phyloP scores from a whole-genome alignment of 1,140 invertebrate species.

The Philopotamus ludificatus region DNA sequence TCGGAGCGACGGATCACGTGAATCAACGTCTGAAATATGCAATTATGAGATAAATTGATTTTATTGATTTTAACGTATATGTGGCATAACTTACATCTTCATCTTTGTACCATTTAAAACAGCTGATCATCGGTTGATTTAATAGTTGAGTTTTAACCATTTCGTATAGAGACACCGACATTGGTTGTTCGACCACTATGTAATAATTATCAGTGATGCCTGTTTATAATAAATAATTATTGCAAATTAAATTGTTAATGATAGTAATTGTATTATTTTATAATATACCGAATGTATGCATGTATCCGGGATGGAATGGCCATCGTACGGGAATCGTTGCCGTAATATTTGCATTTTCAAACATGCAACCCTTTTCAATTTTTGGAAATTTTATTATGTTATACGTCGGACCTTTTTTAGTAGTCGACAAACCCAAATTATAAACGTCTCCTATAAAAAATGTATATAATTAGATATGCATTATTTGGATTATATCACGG shows the following conservation, averaged over 20 bases:
- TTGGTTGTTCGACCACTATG: constrained; percentile 80
- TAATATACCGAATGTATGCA: constrained; percentile 79
- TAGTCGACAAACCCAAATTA: constrained; percentile 75
- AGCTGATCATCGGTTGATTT: constrained; percentile 62
- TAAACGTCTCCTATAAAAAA: constrained; percentile 62
- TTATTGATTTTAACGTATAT: not conserved
- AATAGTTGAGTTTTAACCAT: constrained; percentile 60
- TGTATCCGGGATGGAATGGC: constrained; percentile 76
- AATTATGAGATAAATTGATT: too few species aligned
- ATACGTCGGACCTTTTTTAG: constrained; percentile 65
- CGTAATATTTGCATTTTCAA: constrained; percentile 68
- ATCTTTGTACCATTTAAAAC: constrained; percentile 71
- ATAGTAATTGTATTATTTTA: not conserved
- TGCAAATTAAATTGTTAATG: not conserved
- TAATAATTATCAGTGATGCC: constrained; percentile 79
- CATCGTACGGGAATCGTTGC: constrained; percentile 70
- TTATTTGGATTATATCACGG: not conserved
- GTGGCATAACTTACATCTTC: constrained; percentile 58
- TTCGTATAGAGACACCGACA: constrained; percentile 66
- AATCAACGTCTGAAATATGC: constrained; percentile 67
- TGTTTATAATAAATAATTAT: constrained; percentile 37
- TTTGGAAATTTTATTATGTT: constrained; percentile 70
- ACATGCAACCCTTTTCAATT: constrained; percentile 58
- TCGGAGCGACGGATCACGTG: constrained; percentile 67
- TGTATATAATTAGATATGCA: not conserved